These are phyloP conservation scores for Hyles euphorbiae DNA, from an alignment of 1,140 invertebrate genomes.

Conservation along the genomic window DNA sequence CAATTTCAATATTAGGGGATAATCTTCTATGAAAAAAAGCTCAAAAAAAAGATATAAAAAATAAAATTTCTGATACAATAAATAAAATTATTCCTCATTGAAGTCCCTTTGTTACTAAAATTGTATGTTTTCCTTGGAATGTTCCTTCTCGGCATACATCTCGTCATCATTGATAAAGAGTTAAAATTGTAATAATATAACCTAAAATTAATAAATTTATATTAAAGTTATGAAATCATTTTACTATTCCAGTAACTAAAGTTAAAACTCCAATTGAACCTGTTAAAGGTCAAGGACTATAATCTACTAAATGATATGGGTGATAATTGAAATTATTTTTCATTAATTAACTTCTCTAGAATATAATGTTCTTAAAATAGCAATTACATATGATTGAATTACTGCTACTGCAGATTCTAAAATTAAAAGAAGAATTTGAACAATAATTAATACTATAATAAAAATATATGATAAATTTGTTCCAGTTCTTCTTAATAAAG, in stretches of 20 bases:
- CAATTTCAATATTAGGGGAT: conserved; percentile 15
- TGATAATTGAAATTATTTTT: conserved; percentile 6
- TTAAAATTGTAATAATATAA: conserved; percentile 12
- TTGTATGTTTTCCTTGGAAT: background rate
- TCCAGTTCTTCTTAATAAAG: no score
- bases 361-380: no score
- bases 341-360: conserved; percentile 13
- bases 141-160: background rate
- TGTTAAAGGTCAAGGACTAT: conserved; percentile 12
- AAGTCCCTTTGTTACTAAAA: conserved; percentile 9
- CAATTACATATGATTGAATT: no score
- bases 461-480: no score
- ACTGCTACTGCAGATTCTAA: no score
- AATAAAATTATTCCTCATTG: conserved; percentile 13
- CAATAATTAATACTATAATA: no score
- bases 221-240: conserved; percentile 14
- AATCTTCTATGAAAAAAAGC: conserved; percentile 14
- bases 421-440: no score
- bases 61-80: conserved; percentile 14
- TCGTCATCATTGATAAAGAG: conserved; percentile 10
- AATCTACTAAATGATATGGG: conserved; percentile 14
- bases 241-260: conserved; percentile 9
- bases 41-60: conserved; percentile 9
- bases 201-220: conserved; percentile 10
- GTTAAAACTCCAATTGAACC: conserved; percentile 10